phyloP scores from a whole-genome alignment of 2,888 invertebrate genomes.

The Andrena haemorrhoa region DNA sequence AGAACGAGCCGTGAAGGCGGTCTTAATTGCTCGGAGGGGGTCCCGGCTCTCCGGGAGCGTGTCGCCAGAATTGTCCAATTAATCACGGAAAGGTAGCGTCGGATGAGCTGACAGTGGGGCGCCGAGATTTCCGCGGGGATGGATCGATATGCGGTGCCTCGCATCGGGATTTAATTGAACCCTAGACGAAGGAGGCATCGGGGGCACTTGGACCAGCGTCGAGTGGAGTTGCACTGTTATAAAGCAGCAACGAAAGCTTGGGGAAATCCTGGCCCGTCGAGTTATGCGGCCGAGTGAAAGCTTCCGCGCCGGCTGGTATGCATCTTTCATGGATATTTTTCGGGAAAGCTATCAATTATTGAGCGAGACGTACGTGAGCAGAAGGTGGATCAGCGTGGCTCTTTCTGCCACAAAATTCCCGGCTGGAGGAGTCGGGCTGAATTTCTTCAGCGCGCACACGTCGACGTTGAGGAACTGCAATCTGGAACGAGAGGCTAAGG shows the following conservation, averaged over 20 bases:
- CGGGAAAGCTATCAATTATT: slow-evolving; percentile 60
- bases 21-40: slow-evolving; percentile 51
- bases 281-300: slow-evolving; percentile 27
- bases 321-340: slow-evolving; percentile 48
- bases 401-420: slow-evolving; percentile 56
- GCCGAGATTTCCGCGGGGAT: neutral
- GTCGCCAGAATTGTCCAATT: slow-evolving; percentile 19
- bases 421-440: slow-evolving; percentile 55
- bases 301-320: slow-evolving; percentile 1
- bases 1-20: slow-evolving; percentile 29
- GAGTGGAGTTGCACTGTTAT: no score
- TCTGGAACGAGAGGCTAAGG: slow-evolving; percentile 28
- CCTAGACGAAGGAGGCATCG: neutral
- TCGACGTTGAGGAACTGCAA: slow-evolving; percentile 69
- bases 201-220: neutral
- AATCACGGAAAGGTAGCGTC: neutral
- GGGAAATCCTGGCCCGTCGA: slow-evolving; percentile 7
- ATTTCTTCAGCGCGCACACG: slow-evolving; percentile 69
- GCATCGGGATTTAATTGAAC: neutral
- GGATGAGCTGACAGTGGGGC: neutral
- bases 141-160: neutral
- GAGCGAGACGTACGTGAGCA: slow-evolving; percentile 48
- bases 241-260: neutral
- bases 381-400: slow-evolving; percentile 19
- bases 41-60: slow-evolving; percentile 13